These are phyloP conservation scores for Sesamia nonagrioides DNA, from an alignment of 1,140 invertebrate genomes.

Conservation along the genomic window DNA sequence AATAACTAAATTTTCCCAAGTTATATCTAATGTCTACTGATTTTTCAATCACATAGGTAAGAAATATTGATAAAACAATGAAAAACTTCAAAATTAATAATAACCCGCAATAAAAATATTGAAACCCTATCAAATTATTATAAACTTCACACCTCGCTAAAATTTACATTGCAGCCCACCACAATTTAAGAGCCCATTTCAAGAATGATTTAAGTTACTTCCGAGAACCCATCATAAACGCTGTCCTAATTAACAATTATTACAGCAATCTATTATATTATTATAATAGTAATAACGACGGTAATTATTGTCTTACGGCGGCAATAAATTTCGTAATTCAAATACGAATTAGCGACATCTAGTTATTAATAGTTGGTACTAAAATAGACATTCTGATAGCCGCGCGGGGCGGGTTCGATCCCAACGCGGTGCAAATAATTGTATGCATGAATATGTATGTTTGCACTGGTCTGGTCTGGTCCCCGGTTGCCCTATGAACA, in stretches of 20 bases:
- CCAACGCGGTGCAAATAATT: too few relatives aligned
- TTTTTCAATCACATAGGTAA: too few relatives aligned
- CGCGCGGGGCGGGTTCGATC: too few relatives aligned
- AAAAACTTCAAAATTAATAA: not conserved
- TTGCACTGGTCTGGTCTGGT: too few relatives aligned
- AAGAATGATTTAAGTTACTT: not conserved
- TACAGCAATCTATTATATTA: not conserved
- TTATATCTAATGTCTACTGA: too few relatives aligned
- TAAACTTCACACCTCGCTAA: not conserved
- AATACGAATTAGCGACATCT: not conserved
- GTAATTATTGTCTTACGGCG: not conserved
- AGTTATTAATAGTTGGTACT: not conserved
- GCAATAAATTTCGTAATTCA: not conserved
- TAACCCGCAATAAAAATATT: not conserved
- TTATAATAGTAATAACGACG: not conserved
- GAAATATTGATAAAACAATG: too few relatives aligned
- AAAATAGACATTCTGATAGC: not conserved
- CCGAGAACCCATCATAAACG: not conserved
- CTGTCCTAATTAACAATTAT: conserved; percentile 4
- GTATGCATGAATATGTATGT: too few relatives aligned
- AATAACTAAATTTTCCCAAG: too few relatives aligned
- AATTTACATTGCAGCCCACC: not conserved
- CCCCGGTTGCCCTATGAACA: too few relatives aligned
- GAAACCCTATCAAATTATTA: not conserved
- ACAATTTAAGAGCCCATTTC: not conserved